Base-by-base conservation (phyloP, 2,113 vertebrate species). In the Brachirus orientalis region DNA sequence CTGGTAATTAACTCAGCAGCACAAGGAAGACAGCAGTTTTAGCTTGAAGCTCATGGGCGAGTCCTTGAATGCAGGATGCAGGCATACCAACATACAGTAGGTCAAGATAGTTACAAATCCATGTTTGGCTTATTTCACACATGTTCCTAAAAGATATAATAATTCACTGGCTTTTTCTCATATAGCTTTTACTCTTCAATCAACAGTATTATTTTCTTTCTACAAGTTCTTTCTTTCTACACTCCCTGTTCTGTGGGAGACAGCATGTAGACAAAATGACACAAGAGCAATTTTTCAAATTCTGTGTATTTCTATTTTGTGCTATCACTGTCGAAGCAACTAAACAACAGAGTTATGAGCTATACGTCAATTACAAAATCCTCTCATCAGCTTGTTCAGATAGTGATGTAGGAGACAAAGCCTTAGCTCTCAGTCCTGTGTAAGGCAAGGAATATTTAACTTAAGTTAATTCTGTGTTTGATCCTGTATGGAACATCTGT, bases 1-100 rank as follows among this genome's bases (percentile, higher is more conserved):
- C 77, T 73, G 63, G 63, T 70, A 71, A 90, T 91, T 91, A 90
- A 63, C 56, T 63, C 48, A 12, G 7, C 69, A 74, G 57, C 62
- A 72, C 61, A 57, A 19, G 57, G 63, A 35, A 22, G 22, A 33
- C 33, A 28, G 75, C 70, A 75, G 69, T 43, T 83, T 67, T 48
- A 77, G 68, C 62, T 46, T 52, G 52, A 73, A 81, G 54, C 66
- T 4, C 0, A 65, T 13, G 61, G 72, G 69, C 38, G 67, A 64
- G 65, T 66, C 71, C 77, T 69, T 22, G 0, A 68, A 22, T 40
- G 40, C 62, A 53, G 36, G 18, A 73, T 14, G 20, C 2, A 37
- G 44, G 19, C 70, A 36, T 8, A 40, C 47, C 10, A 57, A 79
- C 72, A 46, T 63, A 63, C 71, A 79, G 86, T 85, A 63, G 76